Base-by-base conservation (phyloP, 1,140 invertebrate genomes). In the Nasonia giraulti region DNA sequence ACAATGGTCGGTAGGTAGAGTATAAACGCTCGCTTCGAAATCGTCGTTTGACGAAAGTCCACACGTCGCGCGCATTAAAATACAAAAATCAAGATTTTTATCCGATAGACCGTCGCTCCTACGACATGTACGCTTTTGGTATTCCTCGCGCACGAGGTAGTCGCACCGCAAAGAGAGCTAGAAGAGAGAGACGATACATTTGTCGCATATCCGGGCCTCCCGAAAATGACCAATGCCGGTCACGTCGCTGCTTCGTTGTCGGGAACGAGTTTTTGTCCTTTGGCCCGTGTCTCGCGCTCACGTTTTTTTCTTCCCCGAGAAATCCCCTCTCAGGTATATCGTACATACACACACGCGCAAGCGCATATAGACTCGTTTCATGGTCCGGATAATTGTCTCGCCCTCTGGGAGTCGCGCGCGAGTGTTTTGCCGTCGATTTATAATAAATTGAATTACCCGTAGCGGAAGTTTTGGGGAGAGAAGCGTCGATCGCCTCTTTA, bases 231-330 rank as follows among this genome's bases (percentile, higher is more conserved):
- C 47, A 78, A 92, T 89, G 90, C 90, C 31, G 87, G 89, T 89
- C 91, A 92, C 91, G 91, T 92, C 87, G 86, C 80, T 47, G 62
- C 4, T 37, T 0, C 82, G 50, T 73, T 33, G 83, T 85, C 86
- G 83, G 86, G 86, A 89, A 89, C 90, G 88, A 85, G 88, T 90
- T 91, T 87, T 88, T 88, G 86, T 87, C 88, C 87, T 55, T 85
- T 88, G 47, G 78, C 80, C 87, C 76, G 40, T 44, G 6, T 44
- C 40, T 44, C 40, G 27, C 68, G 27, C 68, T 79, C 84, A 69
- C 81, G 47, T 40, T 47, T 85, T 83, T 84, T 83, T 86, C 80
- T 82, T n/a, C 79, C 76, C 47, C 74, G 17, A 75, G 68, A 33
- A 81, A 71, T 81, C 27, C 62, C 5, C 33, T 23, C 62, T 62